Conservation (phyloP, 1,140 invertebrate genomes). For the Drosophila kohkoa region DNA sequence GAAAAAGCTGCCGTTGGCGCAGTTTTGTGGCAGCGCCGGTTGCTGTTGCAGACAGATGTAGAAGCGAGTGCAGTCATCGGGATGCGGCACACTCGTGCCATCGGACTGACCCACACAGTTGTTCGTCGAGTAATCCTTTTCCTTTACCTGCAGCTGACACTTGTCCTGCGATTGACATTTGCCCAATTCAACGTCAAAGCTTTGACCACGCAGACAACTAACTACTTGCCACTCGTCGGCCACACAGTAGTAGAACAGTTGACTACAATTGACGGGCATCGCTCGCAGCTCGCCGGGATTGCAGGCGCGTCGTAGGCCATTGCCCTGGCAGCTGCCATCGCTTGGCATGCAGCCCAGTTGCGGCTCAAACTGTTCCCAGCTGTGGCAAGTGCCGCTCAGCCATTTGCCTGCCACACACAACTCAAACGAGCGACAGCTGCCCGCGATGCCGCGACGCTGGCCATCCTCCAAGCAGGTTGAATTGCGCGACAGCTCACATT, state of each 20-base stretch:
- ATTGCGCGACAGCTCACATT: constrained; percentile 31
- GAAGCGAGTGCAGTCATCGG: constrained; percentile 62
- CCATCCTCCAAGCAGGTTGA: constrained; percentile 28
- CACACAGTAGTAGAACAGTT: constrained; percentile 67
- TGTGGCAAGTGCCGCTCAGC: constrained; percentile 40
- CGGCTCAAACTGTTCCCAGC: constrained; percentile 58
- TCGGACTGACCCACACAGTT: constrained; percentile 56
- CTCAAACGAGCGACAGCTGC: constrained; percentile 70
- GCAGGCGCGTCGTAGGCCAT: constrained; percentile 63
- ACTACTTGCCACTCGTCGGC: constrained; percentile 64
- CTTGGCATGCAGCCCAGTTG: constrained; percentile 59
- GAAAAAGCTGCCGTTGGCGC: constrained; percentile 65
- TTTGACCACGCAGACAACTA: constrained; percentile 63
- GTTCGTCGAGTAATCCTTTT: background rate
- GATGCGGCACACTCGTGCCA: constrained; percentile 61
- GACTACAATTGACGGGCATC: constrained; percentile 57
- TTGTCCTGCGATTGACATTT: constrained; percentile 47
- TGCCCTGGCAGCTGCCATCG: constrained; percentile 61
- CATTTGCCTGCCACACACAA: constrained; percentile 50
- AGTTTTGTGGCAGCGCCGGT: constrained; percentile 50
- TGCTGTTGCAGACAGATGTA: constrained; percentile 65
- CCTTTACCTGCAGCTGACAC: constrained; percentile 27
- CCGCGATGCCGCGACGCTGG: constrained; percentile 39
- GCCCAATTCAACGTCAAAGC: constrained; percentile 13
- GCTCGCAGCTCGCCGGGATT: constrained; percentile 37